phyloP scores from a whole-genome alignment of 2,113 vertebrate species.

The Tapirus terrestris region DNA sequence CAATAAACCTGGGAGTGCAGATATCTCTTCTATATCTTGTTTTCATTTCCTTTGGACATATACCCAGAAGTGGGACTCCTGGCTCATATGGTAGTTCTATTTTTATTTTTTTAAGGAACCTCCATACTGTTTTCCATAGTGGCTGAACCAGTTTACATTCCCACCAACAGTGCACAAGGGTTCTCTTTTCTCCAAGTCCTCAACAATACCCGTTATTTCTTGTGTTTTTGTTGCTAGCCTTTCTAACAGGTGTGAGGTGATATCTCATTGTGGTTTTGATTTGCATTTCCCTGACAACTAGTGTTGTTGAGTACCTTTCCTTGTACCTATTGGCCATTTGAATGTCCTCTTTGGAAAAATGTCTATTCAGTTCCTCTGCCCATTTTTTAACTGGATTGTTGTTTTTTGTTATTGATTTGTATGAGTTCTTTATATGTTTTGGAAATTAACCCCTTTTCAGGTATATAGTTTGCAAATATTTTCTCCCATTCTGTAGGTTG shows the following conservation, averaged over 20 bases:
- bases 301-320: not conserved
- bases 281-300: not conserved
- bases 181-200: not conserved
- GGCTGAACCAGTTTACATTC: not conserved
- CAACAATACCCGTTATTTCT: not conserved
- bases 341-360: not conserved
- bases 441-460: not conserved
- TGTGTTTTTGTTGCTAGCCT: not conserved
- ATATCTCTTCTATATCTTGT: not conserved
- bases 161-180: not conserved
- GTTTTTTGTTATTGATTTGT: not conserved
- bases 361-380: not conserved
- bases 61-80: not conserved
- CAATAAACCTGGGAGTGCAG: not conserved
- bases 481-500: not conserved
- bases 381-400: not conserved
- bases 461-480: not conserved
- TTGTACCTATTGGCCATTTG: not conserved
- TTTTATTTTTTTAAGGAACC: not conserved
- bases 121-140: not conserved
- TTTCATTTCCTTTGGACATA: not conserved
- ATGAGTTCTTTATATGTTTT: not conserved
- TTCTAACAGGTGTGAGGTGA: not conserved
- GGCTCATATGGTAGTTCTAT: not conserved
- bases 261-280: not conserved